A percentile compares a stretch with the other conserved stretches of the same genome.
Evolutionary conservation across 92 coral and sea anemone species (phyloP).

Genomic region (Palythoa grandiflora): DNA sequence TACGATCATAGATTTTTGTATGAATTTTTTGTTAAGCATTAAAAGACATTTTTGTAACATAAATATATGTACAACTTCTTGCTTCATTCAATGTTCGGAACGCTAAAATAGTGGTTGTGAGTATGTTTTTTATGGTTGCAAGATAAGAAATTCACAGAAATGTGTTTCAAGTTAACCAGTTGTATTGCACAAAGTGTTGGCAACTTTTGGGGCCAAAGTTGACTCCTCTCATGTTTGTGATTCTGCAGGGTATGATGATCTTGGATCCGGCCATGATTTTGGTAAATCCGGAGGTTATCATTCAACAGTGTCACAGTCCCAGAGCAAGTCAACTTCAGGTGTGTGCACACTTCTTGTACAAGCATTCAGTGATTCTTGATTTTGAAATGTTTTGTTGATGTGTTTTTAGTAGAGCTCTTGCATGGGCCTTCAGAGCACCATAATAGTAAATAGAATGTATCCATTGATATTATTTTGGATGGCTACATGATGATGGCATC

Average conservation of each 20-base stretch:
- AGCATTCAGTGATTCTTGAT: no score
- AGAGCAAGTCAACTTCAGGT: constrained; percentile 86
- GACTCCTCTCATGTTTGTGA: neutral
- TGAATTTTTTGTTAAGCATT: no score
- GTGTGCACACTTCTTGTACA: neutral
- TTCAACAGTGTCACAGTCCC: constrained; percentile 82
- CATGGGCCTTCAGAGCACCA: neutral
- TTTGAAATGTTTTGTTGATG: neutral
- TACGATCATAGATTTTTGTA: no score
- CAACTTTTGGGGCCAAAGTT: neutral
- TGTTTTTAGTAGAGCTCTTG: neutral
- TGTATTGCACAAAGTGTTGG: neutral
- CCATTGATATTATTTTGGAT: no score
- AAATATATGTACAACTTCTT: no score
- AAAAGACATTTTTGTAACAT: no score
- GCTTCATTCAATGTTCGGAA: no score
- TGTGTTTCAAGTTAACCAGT: neutral
- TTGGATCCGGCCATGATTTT: constrained; percentile 81
- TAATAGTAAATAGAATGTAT: no score
- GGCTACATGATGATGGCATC: no score
- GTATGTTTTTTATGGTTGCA: no score
- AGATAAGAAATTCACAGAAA: no score
- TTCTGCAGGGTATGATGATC: constrained; percentile 79
- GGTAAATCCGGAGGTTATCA: constrained; percentile 83
- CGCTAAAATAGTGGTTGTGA: no score